Percentiles rank a stretch among this genome's conserved stretches.
Conservation (phyloP, 1,140 invertebrate genomes). For the Dinoponera quadriceps region DNA sequence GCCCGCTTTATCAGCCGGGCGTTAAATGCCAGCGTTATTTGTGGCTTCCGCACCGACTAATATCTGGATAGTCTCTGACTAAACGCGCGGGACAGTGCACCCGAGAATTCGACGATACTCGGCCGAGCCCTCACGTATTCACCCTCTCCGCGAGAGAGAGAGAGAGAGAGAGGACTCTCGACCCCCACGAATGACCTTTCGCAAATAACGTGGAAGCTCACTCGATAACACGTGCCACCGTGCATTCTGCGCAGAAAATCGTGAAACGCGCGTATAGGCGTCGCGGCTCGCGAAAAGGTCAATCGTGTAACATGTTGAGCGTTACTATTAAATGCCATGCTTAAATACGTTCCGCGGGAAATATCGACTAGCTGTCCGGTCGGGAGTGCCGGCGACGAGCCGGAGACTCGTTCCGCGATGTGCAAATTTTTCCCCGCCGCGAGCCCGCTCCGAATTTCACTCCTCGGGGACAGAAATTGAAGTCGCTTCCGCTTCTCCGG, state of each 20-base stretch:
- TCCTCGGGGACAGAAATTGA: constrained; percentile 22
- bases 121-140: constrained; percentile 50
- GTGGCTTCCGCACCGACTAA: constrained; percentile 25
- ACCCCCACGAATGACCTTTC: constrained; percentile 48
- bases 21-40: constrained; percentile 33
- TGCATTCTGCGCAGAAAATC: constrained; percentile 51
- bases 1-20: constrained; percentile 10
- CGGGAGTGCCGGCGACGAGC: neutral
- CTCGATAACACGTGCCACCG: constrained; percentile 41
- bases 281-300: constrained; percentile 38
- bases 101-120: constrained; percentile 45
- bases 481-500: constrained; percentile 33
- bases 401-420: neutral
- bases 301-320: constrained; percentile 20
- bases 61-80: constrained; percentile 7
- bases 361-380: constrained; percentile 50
- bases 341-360: constrained; percentile 52
- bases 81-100: neutral
- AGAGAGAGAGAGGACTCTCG: neutral
- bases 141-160: neutral
- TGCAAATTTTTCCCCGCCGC: constrained; percentile 27
- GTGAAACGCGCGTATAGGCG: constrained; percentile 38
- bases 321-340: constrained; percentile 51
- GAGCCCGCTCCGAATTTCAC: constrained; percentile 36
- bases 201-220: constrained; percentile 36